Conservation (phyloP, 2,113 vertebrate species). For the Pachyramphus minor region DNA sequence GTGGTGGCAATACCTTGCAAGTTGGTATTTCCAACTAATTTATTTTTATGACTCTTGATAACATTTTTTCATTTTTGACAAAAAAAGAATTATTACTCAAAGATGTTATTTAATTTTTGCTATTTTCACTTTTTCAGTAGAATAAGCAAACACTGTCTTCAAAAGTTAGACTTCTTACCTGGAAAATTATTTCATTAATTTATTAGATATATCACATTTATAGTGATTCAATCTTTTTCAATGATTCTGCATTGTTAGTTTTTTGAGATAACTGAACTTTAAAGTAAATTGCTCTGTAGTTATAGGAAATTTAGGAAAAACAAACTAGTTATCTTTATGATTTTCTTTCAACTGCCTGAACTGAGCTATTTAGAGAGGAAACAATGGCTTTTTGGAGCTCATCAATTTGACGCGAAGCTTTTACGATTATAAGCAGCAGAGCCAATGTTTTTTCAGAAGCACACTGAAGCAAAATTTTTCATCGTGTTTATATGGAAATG, state of each 20-base stretch:
- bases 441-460: background rate
- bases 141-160: background rate
- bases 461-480: background rate
- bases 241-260: background rate
- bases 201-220: background rate
- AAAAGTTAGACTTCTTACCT: background rate
- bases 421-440: background rate
- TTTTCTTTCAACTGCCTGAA: background rate
- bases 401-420: background rate
- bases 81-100: background rate
- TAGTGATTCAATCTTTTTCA: background rate
- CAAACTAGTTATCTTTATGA: background rate
- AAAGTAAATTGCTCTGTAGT: background rate
- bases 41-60: background rate
- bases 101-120: background rate
- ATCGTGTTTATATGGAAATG: background rate
- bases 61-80: background rate
- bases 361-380: background rate
- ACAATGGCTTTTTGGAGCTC: background rate
- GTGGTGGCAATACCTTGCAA: background rate
- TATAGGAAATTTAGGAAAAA: background rate
- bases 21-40: background rate
- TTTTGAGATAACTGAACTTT: background rate
- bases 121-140: background rate
- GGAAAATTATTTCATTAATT: background rate